phyloP scores from a whole-genome alignment of 2,888 invertebrate species.

The Drosophila lutescens region DNA sequence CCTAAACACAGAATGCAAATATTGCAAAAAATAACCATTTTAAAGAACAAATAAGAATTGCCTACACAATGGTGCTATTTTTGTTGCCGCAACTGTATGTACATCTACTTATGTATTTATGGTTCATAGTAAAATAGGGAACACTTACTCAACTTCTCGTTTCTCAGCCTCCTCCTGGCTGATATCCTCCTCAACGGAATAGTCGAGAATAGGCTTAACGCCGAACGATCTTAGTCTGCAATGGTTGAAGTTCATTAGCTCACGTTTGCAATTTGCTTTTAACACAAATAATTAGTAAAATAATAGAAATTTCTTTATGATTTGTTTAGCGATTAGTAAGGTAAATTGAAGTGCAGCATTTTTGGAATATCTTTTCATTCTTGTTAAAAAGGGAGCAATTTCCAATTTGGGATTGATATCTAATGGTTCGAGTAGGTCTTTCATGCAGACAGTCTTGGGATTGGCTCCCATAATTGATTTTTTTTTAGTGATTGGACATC shows the following conservation, averaged over 20 bases:
- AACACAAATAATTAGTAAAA: slow-evolving; percentile 22
- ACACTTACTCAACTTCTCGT: slow-evolving; percentile 94
- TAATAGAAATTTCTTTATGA: slow-evolving; percentile 30
- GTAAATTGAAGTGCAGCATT: slow-evolving; percentile 7
- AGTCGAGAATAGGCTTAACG: slow-evolving; percentile 99
- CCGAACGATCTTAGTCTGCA: slow-evolving; percentile 94
- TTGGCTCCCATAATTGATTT: neutral
- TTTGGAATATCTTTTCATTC: neutral
- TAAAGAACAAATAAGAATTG: too few relatives aligned
- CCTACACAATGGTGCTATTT: too few relatives aligned
- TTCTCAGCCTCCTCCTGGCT: slow-evolving; percentile 96
- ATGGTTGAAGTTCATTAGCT: slow-evolving; percentile 11
- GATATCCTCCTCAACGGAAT: slow-evolving; percentile 98
- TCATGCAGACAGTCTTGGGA: slow-evolving; percentile 4
- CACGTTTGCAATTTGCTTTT: neutral
- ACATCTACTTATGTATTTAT: too few relatives aligned
- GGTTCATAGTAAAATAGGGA: neutral
- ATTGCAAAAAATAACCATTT: too few relatives aligned
- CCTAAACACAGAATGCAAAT: too few relatives aligned
- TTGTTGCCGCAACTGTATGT: too few relatives aligned
- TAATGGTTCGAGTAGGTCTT: slow-evolving; percentile 2
- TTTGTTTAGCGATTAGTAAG: slow-evolving; percentile 11
- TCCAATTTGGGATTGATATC: neutral
- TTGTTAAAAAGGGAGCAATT: neutral
- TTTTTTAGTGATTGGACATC: neutral